These are phyloP conservation scores for Brenthis ino DNA, from an alignment of 2,888 invertebrate genomes.

Conservation along the genomic window DNA sequence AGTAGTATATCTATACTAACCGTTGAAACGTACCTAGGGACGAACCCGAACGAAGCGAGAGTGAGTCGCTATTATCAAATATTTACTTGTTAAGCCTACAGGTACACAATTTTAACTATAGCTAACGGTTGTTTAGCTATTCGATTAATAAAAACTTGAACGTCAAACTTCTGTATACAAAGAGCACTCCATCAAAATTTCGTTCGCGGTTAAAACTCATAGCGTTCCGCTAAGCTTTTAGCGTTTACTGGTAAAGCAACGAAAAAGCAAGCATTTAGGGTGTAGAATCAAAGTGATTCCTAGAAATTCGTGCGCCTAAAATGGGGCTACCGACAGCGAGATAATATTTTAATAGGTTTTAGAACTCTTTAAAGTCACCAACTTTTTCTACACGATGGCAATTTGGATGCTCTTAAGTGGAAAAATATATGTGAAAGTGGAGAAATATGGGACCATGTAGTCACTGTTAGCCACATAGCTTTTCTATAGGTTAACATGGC, in stretches of 20 bases:
- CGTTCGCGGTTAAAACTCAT: constrained; percentile 43
- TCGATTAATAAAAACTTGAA: constrained; percentile 37
- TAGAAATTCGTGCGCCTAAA: constrained; percentile 19
- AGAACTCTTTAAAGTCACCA: constrained; percentile 1
- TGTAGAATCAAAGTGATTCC: constrained; percentile 25
- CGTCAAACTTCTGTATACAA: constrained; percentile 41
- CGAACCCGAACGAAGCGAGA: no score
- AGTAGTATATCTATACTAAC: no score
- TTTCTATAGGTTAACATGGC: neutral
- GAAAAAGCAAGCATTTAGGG: constrained; percentile 39
- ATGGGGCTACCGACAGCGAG: constrained; percentile 12
- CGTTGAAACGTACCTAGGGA: no score
- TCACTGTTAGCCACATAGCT: no score
- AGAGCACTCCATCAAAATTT: constrained; percentile 46
- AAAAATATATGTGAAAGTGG: neutral
- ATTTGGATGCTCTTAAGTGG: constrained; percentile 7
- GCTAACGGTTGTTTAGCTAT: constrained; percentile 32
- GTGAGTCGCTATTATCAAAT: neutral
- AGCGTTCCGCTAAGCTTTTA: constrained; percentile 46
- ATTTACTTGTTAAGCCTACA: neutral
- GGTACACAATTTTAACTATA: neutral
- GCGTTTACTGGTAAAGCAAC: constrained; percentile 43
- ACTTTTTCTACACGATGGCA: constrained; percentile 7
- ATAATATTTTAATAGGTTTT: constrained; percentile 23
- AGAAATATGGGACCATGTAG: neutral